Evolutionary conservation across 1,140 invertebrate genomes (phyloP), one percentile per base, ranked within the genome.

Genomic region (Ooceraea biroi): DNA sequence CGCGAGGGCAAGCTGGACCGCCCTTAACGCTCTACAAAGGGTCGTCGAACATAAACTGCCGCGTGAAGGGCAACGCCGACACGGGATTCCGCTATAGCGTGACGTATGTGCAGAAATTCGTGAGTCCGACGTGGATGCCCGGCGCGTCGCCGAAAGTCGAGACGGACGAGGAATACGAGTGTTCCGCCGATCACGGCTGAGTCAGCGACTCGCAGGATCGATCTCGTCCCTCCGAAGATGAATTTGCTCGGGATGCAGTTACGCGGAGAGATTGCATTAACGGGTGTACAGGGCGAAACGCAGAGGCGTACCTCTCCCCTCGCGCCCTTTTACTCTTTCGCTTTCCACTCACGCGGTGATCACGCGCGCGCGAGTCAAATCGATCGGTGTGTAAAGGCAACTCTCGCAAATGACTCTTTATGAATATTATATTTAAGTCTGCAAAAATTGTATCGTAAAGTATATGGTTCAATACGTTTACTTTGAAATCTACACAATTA

Each of bases 11-110:
- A 10, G 8, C n/a, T 0, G 91, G 91, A 8, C 72, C 86, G 27
- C 92, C 92, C 1, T 58, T 93, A 12, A 89, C 88, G 3, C 88
- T 92, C 3, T 78, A 86, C 25, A 92, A 92, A 68, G 90, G 82
- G 11, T 90, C 86, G 10, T 93, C 92, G n/a, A 90, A 90, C 60
- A 89, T 93, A 44, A 85, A 88, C 12, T 92, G 90, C n/a, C 80
- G 58, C 3, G 88, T 93, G 2, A 88, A 84, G 8, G 88, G 90
- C 1, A 76, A 90, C 30, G 50, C 30, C 0, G 14, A 66, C 0
- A 68, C 52, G 4, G 92, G 92, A 10, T 92, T 85, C 72, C 88
- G 85, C 50, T 93, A 92, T 48, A 82, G 83, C 41, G 89, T 93
- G 0, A 90, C 90, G 22, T 93, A 93, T 50, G 82, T 92, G 0